These are phyloP conservation scores for Cephus rjabovi DNA, from an alignment of 2,888 invertebrate species.

Conservation along the genomic window DNA sequence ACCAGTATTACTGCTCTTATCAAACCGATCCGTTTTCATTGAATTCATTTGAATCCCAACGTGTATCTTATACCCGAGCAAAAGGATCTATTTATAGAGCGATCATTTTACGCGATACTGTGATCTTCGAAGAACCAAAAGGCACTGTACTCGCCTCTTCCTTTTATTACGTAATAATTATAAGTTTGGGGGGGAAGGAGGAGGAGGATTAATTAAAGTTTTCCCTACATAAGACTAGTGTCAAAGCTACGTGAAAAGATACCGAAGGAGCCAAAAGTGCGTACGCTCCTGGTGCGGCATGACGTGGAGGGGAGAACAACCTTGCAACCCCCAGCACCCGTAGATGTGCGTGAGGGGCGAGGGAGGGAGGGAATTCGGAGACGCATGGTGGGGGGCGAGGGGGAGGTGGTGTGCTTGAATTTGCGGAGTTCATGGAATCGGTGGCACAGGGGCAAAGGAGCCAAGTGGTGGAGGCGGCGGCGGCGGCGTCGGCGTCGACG, in stretches of 20 bases:
- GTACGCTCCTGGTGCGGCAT: conserved; percentile 42
- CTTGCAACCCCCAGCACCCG: conserved; percentile 50
- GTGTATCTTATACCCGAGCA: too few species aligned
- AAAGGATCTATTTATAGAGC: too few species aligned
- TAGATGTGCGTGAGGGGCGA: conserved; percentile 29
- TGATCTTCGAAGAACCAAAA: too few species aligned
- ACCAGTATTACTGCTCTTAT: neutral
- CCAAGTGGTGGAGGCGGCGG: conserved; percentile 1
- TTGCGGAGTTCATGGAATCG: conserved; percentile 24
- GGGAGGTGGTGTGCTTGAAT: conserved; percentile 28
- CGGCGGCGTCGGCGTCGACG: conserved; percentile 29
- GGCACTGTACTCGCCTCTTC: too few species aligned
- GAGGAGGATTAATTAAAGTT: too few species aligned
- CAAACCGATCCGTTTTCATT: neutral
- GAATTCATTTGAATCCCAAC: neutral
- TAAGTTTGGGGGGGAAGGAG: too few species aligned
- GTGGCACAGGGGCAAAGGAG: conserved; percentile 12
- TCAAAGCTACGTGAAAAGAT: too few species aligned
- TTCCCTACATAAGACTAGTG: too few species aligned
- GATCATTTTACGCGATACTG: too few species aligned
- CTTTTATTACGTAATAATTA: too few species aligned
- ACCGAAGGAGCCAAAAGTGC: too few species aligned
- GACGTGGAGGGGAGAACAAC: conserved; percentile 51
- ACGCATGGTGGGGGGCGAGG: conserved; percentile 17
- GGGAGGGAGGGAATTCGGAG: conserved; percentile 21